These are phyloP conservation scores for Apoderus coryli DNA, from an alignment of 2,888 invertebrate species.

Conservation along the genomic window DNA sequence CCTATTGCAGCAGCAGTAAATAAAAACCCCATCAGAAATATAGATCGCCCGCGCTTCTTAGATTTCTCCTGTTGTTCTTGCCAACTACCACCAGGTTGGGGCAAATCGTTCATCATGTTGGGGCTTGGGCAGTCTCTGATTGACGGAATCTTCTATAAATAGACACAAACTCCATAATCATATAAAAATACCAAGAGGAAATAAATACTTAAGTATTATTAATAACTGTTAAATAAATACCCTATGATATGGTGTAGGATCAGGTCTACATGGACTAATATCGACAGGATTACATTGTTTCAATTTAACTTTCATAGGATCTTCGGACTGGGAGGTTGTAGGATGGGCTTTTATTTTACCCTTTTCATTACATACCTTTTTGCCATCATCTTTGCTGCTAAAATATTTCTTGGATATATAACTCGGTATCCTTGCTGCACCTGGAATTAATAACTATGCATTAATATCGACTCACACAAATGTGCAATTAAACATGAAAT, in stretches of 20 bases:
- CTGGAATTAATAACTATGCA: too few species aligned
- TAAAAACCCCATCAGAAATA: constrained; percentile 22
- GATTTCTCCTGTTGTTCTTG: constrained; percentile 16
- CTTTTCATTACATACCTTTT: constrained; percentile 20
- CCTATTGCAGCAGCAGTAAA: constrained; percentile 24
- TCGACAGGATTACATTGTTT: constrained; percentile 19
- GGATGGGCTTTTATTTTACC: constrained; percentile 11
- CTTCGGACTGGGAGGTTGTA: constrained; percentile 2
- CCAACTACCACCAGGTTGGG: constrained; percentile 18
- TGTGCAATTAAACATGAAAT: too few species aligned
- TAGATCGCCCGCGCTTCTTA: constrained; percentile 18
- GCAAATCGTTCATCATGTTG: constrained; percentile 19
- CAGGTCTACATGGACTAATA: constrained; percentile 18
- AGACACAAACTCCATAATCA: too few species aligned
- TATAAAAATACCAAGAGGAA: too few species aligned
- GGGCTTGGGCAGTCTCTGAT: constrained; percentile 18
- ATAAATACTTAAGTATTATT: too few species aligned
- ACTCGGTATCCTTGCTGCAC: not conserved
- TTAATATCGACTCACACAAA: too few species aligned
- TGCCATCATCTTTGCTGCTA: constrained; percentile 15
- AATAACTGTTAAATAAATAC: constrained; percentile 16
- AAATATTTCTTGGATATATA: constrained; percentile 10
- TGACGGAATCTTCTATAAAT: constrained; percentile 20
- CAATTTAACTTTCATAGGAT: constrained; percentile 14
- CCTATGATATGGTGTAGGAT: constrained; percentile 11